phyloP scores from a whole-genome alignment of 2,113 vertebrate genomes.

The Tychaedon coryphoeus region DNA sequence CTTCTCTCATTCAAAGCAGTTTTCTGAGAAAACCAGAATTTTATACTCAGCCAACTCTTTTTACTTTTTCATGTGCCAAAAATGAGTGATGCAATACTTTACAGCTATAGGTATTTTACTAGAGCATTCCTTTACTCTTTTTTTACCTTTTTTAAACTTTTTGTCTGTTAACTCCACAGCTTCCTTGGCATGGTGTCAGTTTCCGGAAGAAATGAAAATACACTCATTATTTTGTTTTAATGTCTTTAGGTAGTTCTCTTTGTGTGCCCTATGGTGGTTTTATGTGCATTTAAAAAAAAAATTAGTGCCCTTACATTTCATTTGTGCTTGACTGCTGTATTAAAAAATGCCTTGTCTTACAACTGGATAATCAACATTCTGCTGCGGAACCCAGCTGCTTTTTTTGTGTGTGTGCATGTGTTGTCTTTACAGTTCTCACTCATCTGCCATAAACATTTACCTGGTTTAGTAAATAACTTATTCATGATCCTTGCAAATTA shows the following conservation, averaged over 20 bases:
- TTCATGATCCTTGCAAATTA: rapidly evolving
- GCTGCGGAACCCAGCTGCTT: not conserved
- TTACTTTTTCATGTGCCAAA: not conserved
- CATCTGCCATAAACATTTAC: not conserved
- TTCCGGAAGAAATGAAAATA: not conserved
- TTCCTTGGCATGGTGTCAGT: not conserved
- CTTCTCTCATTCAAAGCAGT: not conserved
- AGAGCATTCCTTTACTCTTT: not conserved
- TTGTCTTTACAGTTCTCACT: not conserved
- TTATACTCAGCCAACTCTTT: not conserved
- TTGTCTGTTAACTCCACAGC: not conserved
- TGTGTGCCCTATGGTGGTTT: not conserved
- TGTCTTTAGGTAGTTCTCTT: not conserved
- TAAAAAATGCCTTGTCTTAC: not conserved
- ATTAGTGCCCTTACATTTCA: not conserved
- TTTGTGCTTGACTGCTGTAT: not conserved
- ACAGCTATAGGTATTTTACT: rapidly evolving
- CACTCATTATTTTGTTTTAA: not conserved
- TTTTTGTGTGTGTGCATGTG: not conserved
- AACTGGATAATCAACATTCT: not conserved
- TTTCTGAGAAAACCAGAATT: not conserved
- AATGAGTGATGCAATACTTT: not conserved
- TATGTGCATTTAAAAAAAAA: not conserved
- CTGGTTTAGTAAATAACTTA: not conserved
- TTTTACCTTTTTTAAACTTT: too few relatives aligned